Evolutionary conservation across 1,140 invertebrate genomes (phyloP).

Genomic region (Hetaerina americana): DNA sequence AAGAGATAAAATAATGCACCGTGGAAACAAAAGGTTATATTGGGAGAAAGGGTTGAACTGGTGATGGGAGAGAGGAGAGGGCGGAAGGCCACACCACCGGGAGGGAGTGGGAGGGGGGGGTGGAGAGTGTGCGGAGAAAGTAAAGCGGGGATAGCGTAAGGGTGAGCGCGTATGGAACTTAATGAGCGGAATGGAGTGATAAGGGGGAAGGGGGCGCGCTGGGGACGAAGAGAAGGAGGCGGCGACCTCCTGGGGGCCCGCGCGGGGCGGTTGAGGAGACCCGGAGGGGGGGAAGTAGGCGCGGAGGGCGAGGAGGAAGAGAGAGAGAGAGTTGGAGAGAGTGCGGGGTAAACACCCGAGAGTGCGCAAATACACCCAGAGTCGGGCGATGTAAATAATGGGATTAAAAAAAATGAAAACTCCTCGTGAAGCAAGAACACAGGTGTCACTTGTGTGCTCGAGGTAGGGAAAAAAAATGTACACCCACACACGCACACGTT

Average conservation of each 20-base stretch:
- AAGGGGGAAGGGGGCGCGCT: too few species aligned
- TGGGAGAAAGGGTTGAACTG: too few species aligned
- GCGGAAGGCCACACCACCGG: too few species aligned
- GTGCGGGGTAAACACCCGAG: too few species aligned
- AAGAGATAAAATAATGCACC: too few species aligned
- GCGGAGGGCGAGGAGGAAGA: too few species aligned
- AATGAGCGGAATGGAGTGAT: background rate
- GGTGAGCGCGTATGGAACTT: background rate
- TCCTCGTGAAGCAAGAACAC: background rate
- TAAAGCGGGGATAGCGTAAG: background rate
- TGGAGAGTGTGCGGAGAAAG: background rate
- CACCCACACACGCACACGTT: too few species aligned
- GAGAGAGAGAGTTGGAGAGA: too few species aligned
- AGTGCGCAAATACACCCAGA: background rate
- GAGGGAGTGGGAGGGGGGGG: background rate
- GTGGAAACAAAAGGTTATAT: too few species aligned
- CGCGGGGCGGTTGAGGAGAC: too few species aligned
- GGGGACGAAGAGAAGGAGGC: background rate
- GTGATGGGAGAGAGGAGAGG: too few species aligned
- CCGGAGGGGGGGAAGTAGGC: too few species aligned
- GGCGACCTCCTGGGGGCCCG: background rate
- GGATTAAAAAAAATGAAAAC: background rate
- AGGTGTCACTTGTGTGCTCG: background rate
- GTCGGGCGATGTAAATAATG: background rate
- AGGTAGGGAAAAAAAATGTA: background rate